These are phyloP conservation scores for Nothura maculosa DNA, from an alignment of 2,797 vertebrate species.

Conservation along the genomic window DNA sequence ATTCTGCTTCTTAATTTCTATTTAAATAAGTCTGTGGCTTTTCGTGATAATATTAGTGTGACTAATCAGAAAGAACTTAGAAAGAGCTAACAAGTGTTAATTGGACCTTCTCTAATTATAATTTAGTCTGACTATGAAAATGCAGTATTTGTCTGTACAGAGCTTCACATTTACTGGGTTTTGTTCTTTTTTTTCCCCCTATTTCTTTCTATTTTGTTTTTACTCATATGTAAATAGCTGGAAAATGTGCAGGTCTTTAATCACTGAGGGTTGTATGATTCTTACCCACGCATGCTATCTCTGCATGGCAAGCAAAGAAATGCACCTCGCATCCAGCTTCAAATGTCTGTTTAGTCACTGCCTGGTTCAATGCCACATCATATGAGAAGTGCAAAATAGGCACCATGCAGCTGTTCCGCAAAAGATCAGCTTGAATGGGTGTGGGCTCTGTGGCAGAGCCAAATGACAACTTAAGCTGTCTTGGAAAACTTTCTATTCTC, in stretches of 20 bases:
- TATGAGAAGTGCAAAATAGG: not conserved
- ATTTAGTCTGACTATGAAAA: not conserved
- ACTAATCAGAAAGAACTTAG: not conserved
- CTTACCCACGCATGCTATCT: not conserved
- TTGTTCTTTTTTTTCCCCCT: accelerated
- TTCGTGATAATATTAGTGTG: not conserved
- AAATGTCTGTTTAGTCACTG: accelerated
- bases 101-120: not conserved
- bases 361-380: accelerated
- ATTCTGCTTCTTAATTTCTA: not conserved
- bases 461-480: not conserved
- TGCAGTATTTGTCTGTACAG: not conserved
- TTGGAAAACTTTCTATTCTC: not conserved
- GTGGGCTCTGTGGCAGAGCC: not conserved
- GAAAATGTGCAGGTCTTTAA: not conserved
- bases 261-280: not conserved
- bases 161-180: not conserved
- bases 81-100: not conserved
- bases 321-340: not conserved
- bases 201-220: not conserved
- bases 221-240: not conserved
- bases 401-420: not conserved
- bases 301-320: not conserved
- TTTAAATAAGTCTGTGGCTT: not conserved
- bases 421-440: not conserved